Base-by-base conservation (phyloP, 2,888 invertebrate species). In the Cephonodes hylas region DNA sequence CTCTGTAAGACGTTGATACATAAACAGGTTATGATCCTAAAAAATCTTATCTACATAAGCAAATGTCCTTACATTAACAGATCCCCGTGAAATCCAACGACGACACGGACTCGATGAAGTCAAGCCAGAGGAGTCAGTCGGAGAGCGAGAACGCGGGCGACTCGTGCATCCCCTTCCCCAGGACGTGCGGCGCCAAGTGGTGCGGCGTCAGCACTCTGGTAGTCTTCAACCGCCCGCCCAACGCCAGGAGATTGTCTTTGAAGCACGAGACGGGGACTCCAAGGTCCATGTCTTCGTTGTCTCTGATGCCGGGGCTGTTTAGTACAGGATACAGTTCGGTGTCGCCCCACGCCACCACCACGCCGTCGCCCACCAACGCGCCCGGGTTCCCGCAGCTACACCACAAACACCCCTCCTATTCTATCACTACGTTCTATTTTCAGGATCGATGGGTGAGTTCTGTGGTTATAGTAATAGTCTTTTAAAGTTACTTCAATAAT, bases 171-270 rank as follows among this genome's bases (percentile, higher is more conserved):
- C 99, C 99, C 0, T 99, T 98, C 85, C 99, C 99, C 0, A 93
- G 97, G 60, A 99, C 98, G 0, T 98, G 97, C 8, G 98, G 98
- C 0, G 98, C 98, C 0, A 96, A 96, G 75, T 99, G 99, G 93
- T 97, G 97, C 85, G 96, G 96, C 25, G 96, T 96, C 22, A 97
- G 97, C 75, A 94, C 95, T 61, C 87, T 99, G 63, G 97, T 98
- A 0, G 96, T 96, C 69, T 99, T 99, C 87, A 96, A 96, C 58
- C 94, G 97, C 59, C 95, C 96, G 0, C 93, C 95, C 61, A 94
- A 94, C 71, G 93, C 94, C 0, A 93, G 96, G 71, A 91, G 96
- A 62, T 80, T 96, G 20, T 95, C 96, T 0, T 85, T 95, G 59
- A 91, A 91, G 71, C 94, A 95, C 20, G 96, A 96, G 79, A 94